Conservation (phyloP, 2,888 invertebrate species). For the Drepana falcataria region DNA sequence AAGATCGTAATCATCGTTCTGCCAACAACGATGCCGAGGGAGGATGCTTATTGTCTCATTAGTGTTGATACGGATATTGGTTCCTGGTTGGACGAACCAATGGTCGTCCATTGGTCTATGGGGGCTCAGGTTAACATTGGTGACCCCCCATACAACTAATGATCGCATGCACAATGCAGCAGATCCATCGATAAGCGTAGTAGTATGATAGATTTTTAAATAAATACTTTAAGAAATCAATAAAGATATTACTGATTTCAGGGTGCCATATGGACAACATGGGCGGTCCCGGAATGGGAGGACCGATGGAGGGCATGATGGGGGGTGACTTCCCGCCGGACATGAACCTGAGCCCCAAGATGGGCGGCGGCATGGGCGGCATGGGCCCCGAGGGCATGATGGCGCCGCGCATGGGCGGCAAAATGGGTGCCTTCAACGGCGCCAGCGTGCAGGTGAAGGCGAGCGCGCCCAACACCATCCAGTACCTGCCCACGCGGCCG, state of each 20-base stretch:
- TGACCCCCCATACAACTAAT: too few species aligned
- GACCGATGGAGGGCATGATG: slow-evolving; percentile 76
- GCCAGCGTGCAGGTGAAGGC: slow-evolving; percentile 95
- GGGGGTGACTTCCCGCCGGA: slow-evolving; percentile 73
- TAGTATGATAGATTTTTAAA: too few species aligned
- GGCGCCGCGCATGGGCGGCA: slow-evolving; percentile 81
- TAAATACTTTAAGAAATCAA: not conserved
- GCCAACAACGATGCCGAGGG: too few species aligned
- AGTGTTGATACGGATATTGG: too few species aligned
- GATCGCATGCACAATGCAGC: too few species aligned
- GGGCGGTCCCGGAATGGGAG: slow-evolving; percentile 74
- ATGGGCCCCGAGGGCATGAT: slow-evolving; percentile 80
- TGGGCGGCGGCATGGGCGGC: slow-evolving; percentile 74
- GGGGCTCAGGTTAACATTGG: too few species aligned
- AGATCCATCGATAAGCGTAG: too few species aligned
- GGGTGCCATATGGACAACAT: slow-evolving; percentile 76
- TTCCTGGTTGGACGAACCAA: too few species aligned
- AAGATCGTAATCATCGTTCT: too few species aligned
- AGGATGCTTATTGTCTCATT: too few species aligned
- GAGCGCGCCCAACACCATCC: slow-evolving; percentile 98
- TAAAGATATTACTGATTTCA: slow-evolving; percentile 17
- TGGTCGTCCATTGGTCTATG: too few species aligned
- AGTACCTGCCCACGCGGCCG: slow-evolving; percentile 97
- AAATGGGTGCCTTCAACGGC: slow-evolving; percentile 79
- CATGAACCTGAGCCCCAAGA: slow-evolving; percentile 82